These are phyloP conservation scores for Sitta carolinensis DNA, from an alignment of 2,797 vertebrate genomes.

Conservation along the genomic window DNA sequence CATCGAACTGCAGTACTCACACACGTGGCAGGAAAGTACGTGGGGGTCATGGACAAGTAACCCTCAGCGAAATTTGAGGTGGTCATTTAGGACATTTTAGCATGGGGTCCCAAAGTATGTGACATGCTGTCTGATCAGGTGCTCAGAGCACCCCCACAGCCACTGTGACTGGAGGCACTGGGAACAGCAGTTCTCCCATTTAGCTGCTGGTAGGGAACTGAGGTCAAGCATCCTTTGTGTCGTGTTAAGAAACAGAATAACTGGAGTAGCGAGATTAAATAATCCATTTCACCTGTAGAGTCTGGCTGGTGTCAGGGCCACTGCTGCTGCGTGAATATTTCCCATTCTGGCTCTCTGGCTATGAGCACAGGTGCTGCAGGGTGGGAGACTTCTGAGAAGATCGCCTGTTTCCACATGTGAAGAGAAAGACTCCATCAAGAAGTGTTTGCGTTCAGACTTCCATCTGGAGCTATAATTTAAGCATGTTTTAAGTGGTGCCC, in stretches of 20 bases:
- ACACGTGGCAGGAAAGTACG: neutral
- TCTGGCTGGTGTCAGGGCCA: too few relatives aligned
- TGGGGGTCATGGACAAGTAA: neutral
- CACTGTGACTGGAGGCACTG: neutral
- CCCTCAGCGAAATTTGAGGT: neutral
- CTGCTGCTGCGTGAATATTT: neutral
- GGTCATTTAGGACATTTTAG: neutral
- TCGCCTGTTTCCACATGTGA: neutral
- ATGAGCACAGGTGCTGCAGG: neutral
- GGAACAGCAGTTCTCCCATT: neutral
- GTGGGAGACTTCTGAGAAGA: neutral
- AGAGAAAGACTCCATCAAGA: neutral
- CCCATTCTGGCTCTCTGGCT: neutral
- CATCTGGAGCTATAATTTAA: neutral
- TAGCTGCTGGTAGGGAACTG: neutral
- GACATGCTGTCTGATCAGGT: neutral
- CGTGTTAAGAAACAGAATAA: neutral
- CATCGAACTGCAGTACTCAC: neutral
- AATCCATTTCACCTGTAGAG: neutral
- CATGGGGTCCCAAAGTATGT: neutral
- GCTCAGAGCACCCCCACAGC: neutral
- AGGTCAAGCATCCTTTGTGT: neutral
- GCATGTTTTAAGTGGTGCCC: neutral
- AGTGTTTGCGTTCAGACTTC: neutral
- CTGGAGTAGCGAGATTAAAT: neutral